Evolutionary conservation across 2,113 vertebrate species (phyloP), one percentile per base, ranked within the genome.

Genomic region (Quiscalus mexicanus): DNA sequence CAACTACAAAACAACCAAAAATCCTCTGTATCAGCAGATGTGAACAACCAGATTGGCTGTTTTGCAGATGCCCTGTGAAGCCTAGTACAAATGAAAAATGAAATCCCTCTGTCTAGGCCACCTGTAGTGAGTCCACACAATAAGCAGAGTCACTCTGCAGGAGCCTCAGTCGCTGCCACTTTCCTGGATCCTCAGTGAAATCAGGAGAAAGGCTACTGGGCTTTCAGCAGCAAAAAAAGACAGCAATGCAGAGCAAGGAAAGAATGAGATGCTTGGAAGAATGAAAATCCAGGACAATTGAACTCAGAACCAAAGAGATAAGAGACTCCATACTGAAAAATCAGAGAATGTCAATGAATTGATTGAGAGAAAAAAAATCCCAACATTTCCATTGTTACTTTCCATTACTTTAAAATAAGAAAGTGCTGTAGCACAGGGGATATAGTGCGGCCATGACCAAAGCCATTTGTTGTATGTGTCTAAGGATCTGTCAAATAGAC

Each of bases 191-290:
- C 50, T 69, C 75, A 35, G 41, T 24, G 75, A 90, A 88, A 86
- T 13, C 27, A 27, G 37, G 35, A 84, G 67, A 73, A 88, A 77
- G 16, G 33, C 23, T 42, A 4, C 16, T 22, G 21, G 63, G 50
- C 39, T 90, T 84, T 74, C 60, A 63, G 83, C 3, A 67, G 55
- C n/a, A 77, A 45, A 62, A 84, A 76, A 75, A 81, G 10, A 9
- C 64, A 78, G 50, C 15, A 59, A 39, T 1, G 5, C 0, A 0
- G 13, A 56, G 11, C 0, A 2, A 74, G 28, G 18, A 75, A 75
- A 92, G 35, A 87, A 49, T 10, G 13, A 58, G 33, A 18, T 77
- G 21, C 35, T 37, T 55, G 52, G 24, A 92, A 75, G 45, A 50
- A 70, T 47, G 35, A 92, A 88, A 93, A 78, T 70, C 41, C 42